Evolutionary conservation across 1,140 invertebrate species (phyloP).

Genomic region (Bombus picipes): DNA sequence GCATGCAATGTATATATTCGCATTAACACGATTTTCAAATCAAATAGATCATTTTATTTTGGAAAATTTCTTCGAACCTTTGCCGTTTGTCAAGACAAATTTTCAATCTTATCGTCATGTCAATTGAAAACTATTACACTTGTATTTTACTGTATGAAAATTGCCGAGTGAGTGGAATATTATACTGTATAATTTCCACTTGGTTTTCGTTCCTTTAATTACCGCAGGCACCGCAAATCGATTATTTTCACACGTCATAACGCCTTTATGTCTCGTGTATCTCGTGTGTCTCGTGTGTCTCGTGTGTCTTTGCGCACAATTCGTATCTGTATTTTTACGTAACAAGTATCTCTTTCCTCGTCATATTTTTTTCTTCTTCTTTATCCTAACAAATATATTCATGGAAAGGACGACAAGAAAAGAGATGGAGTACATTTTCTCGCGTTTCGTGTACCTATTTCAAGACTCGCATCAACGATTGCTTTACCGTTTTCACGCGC

Average conservation of each 20-base stretch:
- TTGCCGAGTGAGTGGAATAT: background rate
- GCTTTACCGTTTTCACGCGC: background rate
- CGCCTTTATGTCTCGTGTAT: background rate
- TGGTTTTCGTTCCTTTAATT: background rate
- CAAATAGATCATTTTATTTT: background rate
- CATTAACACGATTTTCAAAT: background rate
- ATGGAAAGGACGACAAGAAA: too few species aligned
- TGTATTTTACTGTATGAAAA: background rate
- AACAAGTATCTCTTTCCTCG: too few species aligned
- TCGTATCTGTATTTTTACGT: too few species aligned
- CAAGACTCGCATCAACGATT: background rate
- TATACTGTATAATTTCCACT: background rate
- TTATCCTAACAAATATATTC: too few species aligned
- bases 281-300: too few species aligned
- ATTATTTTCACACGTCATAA: background rate
- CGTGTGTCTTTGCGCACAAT: too few species aligned
- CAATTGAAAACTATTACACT: background rate
- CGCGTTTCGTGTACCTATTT: background rate
- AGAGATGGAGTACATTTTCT: background rate
- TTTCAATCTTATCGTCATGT: background rate
- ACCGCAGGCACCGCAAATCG: background rate
- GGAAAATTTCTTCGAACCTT: background rate
- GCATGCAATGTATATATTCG: background rate
- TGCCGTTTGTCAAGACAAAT: background rate
- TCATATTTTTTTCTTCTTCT: too few species aligned